Evolutionary conservation across 2,797 vertebrate species (phyloP).

Genomic region (Oreortyx pictus): DNA sequence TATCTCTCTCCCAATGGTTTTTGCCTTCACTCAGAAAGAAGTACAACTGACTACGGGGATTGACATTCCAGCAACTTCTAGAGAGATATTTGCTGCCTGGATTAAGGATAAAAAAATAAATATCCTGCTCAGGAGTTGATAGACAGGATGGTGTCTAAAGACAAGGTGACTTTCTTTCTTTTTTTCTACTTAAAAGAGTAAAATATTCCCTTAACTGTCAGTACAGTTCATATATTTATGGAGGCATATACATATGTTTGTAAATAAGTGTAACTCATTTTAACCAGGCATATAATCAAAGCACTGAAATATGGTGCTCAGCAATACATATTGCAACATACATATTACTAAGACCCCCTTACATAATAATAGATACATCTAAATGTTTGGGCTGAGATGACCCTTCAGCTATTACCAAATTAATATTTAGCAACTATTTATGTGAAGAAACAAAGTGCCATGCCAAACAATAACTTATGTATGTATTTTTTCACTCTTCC

Average conservation of each 20-base stretch:
- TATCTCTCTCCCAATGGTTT: background rate
- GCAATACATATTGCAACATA: background rate
- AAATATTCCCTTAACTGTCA: background rate
- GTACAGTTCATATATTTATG: background rate
- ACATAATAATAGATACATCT: background rate
- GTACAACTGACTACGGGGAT: background rate
- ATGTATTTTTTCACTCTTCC: background rate
- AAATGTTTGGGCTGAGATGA: background rate
- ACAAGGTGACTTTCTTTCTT: fast-evolving
- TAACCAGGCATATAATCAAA: background rate
- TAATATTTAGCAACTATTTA: background rate
- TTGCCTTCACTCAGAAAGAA: background rate
- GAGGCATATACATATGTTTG: fast-evolving
- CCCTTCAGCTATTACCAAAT: background rate
- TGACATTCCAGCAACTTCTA: background rate
- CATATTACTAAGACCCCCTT: background rate
- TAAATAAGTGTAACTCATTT: background rate
- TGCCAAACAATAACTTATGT: background rate
- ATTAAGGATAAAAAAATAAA: background rate
- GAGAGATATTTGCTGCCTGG: background rate
- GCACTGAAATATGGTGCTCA: background rate
- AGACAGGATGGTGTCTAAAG: background rate
- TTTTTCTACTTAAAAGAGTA: background rate
- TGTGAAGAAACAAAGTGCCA: background rate
- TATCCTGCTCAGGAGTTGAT: background rate